A percentile compares a stretch with the other conserved stretches of the same genome.
These are phyloP conservation scores for Plectropomus leopardus DNA, from an alignment of 2,113 vertebrate species.

Conservation along the genomic window DNA sequence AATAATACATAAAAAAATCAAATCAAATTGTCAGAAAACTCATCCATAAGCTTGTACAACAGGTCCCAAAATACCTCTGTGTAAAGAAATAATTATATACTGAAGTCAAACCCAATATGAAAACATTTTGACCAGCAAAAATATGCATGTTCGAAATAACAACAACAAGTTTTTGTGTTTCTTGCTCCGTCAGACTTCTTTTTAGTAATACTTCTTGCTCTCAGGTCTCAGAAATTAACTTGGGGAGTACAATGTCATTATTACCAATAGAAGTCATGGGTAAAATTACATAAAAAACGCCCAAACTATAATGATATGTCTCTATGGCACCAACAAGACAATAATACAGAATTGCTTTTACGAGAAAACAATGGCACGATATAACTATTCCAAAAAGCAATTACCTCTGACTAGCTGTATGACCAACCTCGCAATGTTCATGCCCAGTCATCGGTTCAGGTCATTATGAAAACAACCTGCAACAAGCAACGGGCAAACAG, in stretches of 20 bases:
- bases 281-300: neutral
- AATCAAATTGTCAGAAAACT: no score
- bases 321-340: neutral
- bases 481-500: conserved; percentile 12
- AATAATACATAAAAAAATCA: no score
- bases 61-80: no score
- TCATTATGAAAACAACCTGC: conserved; percentile 18
- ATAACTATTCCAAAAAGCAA: conserved; percentile 3
- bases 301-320: neutral
- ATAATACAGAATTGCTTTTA: conserved; percentile 13
- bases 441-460: conserved; percentile 8
- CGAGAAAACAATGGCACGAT: neutral
- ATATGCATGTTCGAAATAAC: no score
- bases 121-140: no score
- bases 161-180: neutral
- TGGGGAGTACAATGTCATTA: neutral
- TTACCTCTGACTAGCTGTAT: conserved; percentile 14
- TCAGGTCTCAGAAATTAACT: neutral
- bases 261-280: neutral
- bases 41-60: no score
- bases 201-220: neutral
- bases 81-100: no score
- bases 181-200: neutral
- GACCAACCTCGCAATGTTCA: conserved; percentile 7
- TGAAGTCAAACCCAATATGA: no score